A percentile compares a stretch with the other conserved stretches of the same genome.
Conservation (phyloP, 2,888 invertebrate genomes). For the Melanchra persicariae region DNA sequence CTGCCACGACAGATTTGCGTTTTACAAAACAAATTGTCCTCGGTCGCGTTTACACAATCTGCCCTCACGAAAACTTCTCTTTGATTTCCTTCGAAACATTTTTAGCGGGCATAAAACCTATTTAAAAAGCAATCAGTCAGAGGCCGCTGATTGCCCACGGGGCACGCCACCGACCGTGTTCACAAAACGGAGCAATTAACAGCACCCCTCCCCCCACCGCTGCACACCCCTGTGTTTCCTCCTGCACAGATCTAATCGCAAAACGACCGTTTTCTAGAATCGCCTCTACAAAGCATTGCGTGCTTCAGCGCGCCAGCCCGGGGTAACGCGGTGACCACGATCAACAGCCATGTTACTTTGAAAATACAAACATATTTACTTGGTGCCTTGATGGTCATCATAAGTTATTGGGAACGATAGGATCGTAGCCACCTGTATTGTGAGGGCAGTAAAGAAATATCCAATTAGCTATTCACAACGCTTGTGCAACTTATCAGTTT, state of each 20-base stretch:
- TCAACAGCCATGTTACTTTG: slow-evolving; percentile 64
- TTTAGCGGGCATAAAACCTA: slow-evolving; percentile 90
- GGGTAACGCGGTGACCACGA: slow-evolving; percentile 67
- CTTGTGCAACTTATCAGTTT: slow-evolving; percentile 20
- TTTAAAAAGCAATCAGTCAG: slow-evolving; percentile 91
- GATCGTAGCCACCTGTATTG: slow-evolving; percentile 35
- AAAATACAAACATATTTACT: slow-evolving; percentile 64
- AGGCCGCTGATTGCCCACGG: slow-evolving; percentile 88
- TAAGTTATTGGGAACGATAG: slow-evolving; percentile 54
- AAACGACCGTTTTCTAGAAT: slow-evolving; percentile 91
- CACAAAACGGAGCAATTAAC: slow-evolving; percentile 91
- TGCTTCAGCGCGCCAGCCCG: slow-evolving; percentile 76
- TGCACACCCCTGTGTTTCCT: slow-evolving; percentile 74
- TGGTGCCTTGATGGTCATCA: slow-evolving; percentile 58
- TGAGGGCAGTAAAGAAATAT: slow-evolving; percentile 23
- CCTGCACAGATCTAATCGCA: slow-evolving; percentile 88
- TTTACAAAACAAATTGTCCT: slow-evolving; percentile 80
- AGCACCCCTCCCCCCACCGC: slow-evolving; percentile 78
- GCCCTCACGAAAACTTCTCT: slow-evolving; percentile 82
- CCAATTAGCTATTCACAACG: slow-evolving; percentile 27
- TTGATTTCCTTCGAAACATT: slow-evolving; percentile 87
- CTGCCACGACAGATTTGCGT: slow-evolving; percentile 71
- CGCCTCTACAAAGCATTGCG: slow-evolving; percentile 89
- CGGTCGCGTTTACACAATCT: slow-evolving; percentile 79
- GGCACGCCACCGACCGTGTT: slow-evolving; percentile 89